Evolutionary conservation across 2,797 vertebrate genomes (phyloP), one percentile per base, ranked within the genome.

Genomic region (Gymnodraco acuticeps): DNA sequence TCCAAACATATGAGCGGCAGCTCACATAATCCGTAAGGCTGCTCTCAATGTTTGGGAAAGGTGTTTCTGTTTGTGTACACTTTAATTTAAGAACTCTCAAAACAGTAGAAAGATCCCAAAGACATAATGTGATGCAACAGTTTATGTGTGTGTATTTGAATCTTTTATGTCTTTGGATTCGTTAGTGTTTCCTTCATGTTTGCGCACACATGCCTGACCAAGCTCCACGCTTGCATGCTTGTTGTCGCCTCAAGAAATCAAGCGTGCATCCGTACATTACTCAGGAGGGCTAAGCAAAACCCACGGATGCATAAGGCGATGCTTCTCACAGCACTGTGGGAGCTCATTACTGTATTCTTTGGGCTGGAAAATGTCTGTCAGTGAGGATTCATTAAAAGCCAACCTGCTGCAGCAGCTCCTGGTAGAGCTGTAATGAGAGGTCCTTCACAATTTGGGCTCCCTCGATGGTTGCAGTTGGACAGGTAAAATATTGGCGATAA

Each of bases 261-360:
- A 76, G 58, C 50, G 1, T 4, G n/a, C 51, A 11, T 17, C 65
- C 47, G 27, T 12, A n/a, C 7, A 54, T 58, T 0, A 43, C 41
- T 23, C 8, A 67, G 4, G 55, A 76, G 56, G 60, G 58, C 66
- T 23, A 4, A 76, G 78, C 66, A 42, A 31, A 68, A 74, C 65
- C 58, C 75, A 50, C 50, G 73, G 83, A 88, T 75, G 85, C 70
- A 47, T 33, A 31, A 84, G 61, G 66, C 69, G 19, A 52, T 64
- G 73, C 66, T 81, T 68, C 81, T 64, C 59, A 9, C 10, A 3
- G 82, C 80, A 74, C 88, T 81, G 83, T 80, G 91, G 92, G 92
- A 93, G 88, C 93, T 94, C 92, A 92, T 94, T 94, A 93, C 82
- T 66, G 81, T 66, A 80, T 78, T 84, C 88, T 93, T 74, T 89